Evolutionary conservation across 2,113 vertebrate species (phyloP).

Genomic region (Cottus gobio): DNA sequence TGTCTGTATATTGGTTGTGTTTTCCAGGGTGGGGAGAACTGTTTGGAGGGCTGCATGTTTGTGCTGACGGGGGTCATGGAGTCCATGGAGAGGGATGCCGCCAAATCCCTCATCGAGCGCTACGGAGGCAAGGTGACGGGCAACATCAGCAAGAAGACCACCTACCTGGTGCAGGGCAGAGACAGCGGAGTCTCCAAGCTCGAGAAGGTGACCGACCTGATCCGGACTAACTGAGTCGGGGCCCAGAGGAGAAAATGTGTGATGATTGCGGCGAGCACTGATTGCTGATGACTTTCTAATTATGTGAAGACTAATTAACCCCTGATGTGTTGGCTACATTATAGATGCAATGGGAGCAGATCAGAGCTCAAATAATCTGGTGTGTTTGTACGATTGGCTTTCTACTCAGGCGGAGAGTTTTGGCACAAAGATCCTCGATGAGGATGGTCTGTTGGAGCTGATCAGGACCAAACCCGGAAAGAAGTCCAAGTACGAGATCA

Average conservation of each 20-base stretch:
- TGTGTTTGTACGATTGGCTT: not conserved
- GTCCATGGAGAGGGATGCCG: conserved; percentile 94
- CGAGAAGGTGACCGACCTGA: conserved; percentile 86
- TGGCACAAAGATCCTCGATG: conserved; percentile 92
- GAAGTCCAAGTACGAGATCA: conserved; percentile 95
- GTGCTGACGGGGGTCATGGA: conserved; percentile 96
- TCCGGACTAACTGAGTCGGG: not conserved
- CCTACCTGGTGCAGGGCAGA: conserved; percentile 92
- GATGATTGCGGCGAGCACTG: too few relatives aligned
- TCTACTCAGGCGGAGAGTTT: conserved; percentile 87
- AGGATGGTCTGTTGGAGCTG: conserved; percentile 92
- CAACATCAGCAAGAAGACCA: conserved; percentile 96
- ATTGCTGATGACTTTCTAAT: not conserved
- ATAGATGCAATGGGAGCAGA: not conserved
- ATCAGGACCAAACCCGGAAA: conserved; percentile 95
- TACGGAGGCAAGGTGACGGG: conserved; percentile 97
- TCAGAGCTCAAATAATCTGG: not conserved
- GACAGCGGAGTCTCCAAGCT: conserved; percentile 92
- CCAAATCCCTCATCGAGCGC: conserved; percentile 93
- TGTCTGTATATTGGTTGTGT: not conserved
- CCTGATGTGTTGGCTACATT: not conserved
- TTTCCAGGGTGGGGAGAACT: conserved; percentile 95
- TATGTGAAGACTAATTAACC: not conserved
- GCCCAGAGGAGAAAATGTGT: not conserved
- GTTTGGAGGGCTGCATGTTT: conserved; percentile 94